Evolutionary conservation across 2,888 invertebrate species (phyloP).

Genomic region (Clitarchus hookeri): DNA sequence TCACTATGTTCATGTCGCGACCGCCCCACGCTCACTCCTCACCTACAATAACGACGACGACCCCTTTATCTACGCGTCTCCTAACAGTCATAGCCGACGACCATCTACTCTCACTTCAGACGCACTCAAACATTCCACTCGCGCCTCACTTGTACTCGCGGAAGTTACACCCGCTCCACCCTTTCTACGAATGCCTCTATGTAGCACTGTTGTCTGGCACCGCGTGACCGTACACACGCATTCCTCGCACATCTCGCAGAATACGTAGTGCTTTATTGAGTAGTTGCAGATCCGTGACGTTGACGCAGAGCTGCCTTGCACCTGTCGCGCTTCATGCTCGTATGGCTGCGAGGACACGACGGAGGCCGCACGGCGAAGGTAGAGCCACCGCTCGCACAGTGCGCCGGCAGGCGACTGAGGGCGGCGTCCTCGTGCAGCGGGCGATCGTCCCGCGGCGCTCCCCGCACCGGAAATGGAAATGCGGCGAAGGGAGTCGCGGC

Average conservation of each 20-base stretch:
- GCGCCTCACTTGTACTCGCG: neutral
- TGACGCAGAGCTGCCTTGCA: neutral
- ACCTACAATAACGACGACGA: no score
- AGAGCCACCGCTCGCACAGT: neutral
- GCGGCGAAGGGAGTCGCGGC: neutral
- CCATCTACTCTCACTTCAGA: no score
- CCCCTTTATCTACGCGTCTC: no score
- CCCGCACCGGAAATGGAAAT: neutral
- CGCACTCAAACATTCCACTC: no score
- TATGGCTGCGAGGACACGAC: neutral
- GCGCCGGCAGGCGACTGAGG: neutral
- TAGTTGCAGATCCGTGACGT: neutral
- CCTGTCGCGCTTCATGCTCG: neutral
- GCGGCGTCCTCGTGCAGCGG: neutral
- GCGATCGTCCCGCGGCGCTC: neutral
- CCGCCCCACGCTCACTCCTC: neutral
- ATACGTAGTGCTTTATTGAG: neutral
- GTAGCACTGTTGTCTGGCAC: neutral
- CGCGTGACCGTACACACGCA: neutral
- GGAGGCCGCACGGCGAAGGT: no score
- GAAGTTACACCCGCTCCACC: neutral
- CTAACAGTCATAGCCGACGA: no score
- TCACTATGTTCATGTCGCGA: no score
- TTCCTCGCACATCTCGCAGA: neutral
- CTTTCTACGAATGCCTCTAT: neutral